Evolutionary conservation across 2,113 vertebrate genomes (phyloP).

Genomic region (Willisornis vidua): DNA sequence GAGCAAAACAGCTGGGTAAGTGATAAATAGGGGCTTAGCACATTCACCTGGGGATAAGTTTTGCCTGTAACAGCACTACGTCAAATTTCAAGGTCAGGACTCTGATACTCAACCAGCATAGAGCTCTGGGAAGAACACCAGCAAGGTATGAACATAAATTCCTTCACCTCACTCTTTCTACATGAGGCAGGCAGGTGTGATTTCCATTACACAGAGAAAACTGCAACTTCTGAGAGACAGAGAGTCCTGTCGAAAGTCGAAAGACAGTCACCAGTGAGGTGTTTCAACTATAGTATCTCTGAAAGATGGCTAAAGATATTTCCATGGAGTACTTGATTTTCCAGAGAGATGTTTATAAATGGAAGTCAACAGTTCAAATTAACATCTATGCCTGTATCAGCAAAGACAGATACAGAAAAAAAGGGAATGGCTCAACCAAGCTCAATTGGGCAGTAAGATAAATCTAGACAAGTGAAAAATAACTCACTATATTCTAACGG

Average conservation of each 20-base stretch:
- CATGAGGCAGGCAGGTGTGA: not conserved
- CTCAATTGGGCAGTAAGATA: not conserved
- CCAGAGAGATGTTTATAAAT: not conserved
- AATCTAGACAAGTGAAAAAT: not conserved
- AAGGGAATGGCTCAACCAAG: not conserved
- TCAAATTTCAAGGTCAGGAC: constrained; percentile 14
- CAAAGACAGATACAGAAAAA: not conserved
- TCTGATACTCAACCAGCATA: not conserved
- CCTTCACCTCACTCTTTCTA: not conserved
- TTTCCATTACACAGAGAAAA: not conserved
- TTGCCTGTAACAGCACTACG: not conserved
- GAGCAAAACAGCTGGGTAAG: constrained; percentile 27
- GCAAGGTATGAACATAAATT: not conserved
- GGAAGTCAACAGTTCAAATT: not conserved
- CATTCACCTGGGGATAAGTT: not conserved
- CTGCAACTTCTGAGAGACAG: not conserved
- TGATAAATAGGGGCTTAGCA: constrained; percentile 27
- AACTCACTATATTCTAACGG: not conserved
- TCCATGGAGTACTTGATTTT: not conserved
- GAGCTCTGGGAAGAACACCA: not conserved
- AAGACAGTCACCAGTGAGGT: not conserved
- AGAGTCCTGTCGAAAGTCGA: not conserved
- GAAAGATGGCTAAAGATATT: not conserved
- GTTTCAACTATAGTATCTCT: not conserved
- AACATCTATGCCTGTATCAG: not conserved